These are phyloP conservation scores for Poecilia picta DNA, from an alignment of 2,797 vertebrate genomes.

Conservation along the genomic window DNA sequence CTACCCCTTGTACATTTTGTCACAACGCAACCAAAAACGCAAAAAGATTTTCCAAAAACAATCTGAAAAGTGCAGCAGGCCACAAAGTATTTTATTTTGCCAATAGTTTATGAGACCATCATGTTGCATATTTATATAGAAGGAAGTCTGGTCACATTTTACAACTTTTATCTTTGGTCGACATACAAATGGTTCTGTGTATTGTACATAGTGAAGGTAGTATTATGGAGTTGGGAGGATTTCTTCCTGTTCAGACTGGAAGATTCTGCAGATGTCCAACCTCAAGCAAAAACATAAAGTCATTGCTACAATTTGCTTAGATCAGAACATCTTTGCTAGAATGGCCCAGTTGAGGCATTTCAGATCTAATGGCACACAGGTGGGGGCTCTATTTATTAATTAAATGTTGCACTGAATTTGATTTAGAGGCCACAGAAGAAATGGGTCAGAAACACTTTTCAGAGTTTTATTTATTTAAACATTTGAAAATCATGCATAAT, in stretches of 20 bases:
- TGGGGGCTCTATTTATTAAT: not conserved
- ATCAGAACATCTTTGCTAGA: not conserved
- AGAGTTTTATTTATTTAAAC: not conserved
- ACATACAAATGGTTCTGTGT: not conserved
- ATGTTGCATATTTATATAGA: not conserved
- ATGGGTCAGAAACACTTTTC: not conserved
- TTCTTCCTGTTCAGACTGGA: not conserved
- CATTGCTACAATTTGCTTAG: not conserved
- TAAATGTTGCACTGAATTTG: not conserved
- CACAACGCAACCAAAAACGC: not conserved
- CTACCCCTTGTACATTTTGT: not conserved
- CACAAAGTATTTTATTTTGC: not conserved
- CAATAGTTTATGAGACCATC: not conserved
- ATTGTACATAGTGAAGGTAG: not conserved
- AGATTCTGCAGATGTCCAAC: not conserved
- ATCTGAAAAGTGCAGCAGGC: not conserved
- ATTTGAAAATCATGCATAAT: not conserved
- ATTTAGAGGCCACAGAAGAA: not conserved
- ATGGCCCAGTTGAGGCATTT: not conserved
- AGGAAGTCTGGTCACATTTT: not conserved
- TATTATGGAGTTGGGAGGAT: not conserved
- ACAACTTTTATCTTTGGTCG: not conserved
- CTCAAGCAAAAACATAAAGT: not conserved
- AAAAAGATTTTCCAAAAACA: not conserved
- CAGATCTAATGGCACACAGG: not conserved